A percentile compares a stretch with the other conserved stretches of the same genome.
Evolutionary conservation across 2,113 vertebrate species (phyloP).

Genomic region (Spilogale gracilis): DNA sequence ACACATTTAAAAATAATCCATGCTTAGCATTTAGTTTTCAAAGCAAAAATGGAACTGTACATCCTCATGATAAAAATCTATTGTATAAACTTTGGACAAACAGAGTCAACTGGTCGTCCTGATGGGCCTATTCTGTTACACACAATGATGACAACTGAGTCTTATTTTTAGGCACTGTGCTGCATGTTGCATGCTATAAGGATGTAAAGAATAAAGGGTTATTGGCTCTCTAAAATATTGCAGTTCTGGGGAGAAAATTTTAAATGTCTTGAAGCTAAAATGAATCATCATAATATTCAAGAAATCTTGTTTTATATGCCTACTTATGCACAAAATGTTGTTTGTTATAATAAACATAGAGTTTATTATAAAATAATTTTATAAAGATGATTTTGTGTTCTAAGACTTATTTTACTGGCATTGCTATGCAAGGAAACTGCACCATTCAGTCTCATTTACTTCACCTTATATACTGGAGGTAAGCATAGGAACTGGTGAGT

Average conservation of each 20-base stretch:
- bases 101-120: not conserved
- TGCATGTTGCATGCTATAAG: not conserved
- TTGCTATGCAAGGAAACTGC: not conserved
- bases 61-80: not conserved
- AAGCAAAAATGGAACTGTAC: not conserved
- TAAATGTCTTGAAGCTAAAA: not conserved
- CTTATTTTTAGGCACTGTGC: not conserved
- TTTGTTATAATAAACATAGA: not conserved
- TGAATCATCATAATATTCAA: not conserved
- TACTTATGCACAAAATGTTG: not conserved
- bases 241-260: not conserved
- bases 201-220: not conserved
- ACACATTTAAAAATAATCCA: not conserved
- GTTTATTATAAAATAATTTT: not conserved
- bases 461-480: not conserved
- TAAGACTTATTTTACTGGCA: not conserved
- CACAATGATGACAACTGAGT: not conserved
- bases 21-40: slow-evolving; percentile 11
- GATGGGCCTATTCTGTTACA: not conserved
- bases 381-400: not conserved
- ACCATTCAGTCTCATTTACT: not conserved
- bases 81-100: not conserved
- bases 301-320: not conserved
- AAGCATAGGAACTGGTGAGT: not conserved
- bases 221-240: slow-evolving; percentile 5